Conservation (phyloP, 2,113 vertebrate genomes). For the Calypte anna region DNA sequence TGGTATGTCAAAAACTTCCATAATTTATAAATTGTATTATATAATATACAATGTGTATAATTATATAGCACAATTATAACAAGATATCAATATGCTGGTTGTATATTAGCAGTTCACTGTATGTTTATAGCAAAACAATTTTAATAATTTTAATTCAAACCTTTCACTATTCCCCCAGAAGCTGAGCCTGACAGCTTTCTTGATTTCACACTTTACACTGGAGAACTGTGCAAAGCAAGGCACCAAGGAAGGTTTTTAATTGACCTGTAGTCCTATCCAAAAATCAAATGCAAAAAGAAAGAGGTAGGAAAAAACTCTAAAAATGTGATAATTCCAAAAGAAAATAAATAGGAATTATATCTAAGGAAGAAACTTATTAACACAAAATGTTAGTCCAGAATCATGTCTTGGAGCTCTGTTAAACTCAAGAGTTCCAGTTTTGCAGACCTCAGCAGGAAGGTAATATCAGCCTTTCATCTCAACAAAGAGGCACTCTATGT, state of each 20-base stretch:
- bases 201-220: neutral
- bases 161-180: neutral
- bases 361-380: neutral
- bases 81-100: neutral
- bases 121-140: neutral
- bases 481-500: constrained; percentile 40
- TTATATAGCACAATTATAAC: neutral
- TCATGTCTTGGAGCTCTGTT: neutral
- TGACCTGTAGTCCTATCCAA: neutral
- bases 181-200: neutral
- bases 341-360: neutral
- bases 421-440: neutral
- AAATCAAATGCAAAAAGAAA: neutral
- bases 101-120: neutral
- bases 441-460: constrained; percentile 36
- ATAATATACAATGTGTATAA: neutral
- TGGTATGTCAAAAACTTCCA: neutral
- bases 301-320: neutral
- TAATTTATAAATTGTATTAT: neutral
- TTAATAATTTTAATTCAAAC: neutral
- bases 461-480: constrained; percentile 36
- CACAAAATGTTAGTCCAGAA: neutral
- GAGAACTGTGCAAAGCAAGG: neutral
- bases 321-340: neutral
- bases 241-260: neutral